phyloP scores from a whole-genome alignment of 2,797 vertebrate genomes.

The Cynopterus sphinx region DNA sequence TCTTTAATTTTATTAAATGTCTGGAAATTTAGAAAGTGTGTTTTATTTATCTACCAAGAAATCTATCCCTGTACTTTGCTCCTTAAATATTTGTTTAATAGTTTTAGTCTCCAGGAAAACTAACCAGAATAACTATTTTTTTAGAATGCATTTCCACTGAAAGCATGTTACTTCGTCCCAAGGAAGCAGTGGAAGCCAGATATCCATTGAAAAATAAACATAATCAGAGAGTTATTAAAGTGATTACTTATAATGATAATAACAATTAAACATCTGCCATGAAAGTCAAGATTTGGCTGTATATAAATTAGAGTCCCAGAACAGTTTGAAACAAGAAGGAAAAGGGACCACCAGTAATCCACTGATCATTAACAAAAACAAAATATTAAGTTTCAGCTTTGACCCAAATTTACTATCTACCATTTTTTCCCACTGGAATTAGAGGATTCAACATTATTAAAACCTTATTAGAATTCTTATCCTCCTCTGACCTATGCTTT shows the following conservation, averaged over 20 bases:
- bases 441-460: conserved; percentile 30
- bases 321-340: neutral
- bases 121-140: neutral
- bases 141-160: neutral
- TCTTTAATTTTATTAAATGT: conserved; percentile 69
- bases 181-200: neutral
- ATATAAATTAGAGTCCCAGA: conserved; percentile 35
- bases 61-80: neutral
- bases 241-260: neutral
- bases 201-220: conserved; percentile 11
- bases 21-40: neutral
- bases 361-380: conserved; percentile 31
- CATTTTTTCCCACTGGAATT: conserved; percentile 20
- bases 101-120: neutral
- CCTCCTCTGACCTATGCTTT: conserved; percentile 30
- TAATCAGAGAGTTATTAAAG: conserved; percentile 13
- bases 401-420: conserved; percentile 47
- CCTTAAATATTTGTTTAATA: conserved; percentile 29
- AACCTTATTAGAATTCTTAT: conserved; percentile 39
- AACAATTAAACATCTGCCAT: conserved; percentile 30
- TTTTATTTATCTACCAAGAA: conserved; percentile 22
- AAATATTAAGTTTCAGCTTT: conserved; percentile 59
- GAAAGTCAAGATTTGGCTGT: neutral
- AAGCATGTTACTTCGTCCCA: conserved; percentile 11
- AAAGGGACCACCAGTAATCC: neutral